These are phyloP conservation scores for Isurus oxyrinchus DNA, from an alignment of 2,113 vertebrate species.

Conservation along the genomic window DNA sequence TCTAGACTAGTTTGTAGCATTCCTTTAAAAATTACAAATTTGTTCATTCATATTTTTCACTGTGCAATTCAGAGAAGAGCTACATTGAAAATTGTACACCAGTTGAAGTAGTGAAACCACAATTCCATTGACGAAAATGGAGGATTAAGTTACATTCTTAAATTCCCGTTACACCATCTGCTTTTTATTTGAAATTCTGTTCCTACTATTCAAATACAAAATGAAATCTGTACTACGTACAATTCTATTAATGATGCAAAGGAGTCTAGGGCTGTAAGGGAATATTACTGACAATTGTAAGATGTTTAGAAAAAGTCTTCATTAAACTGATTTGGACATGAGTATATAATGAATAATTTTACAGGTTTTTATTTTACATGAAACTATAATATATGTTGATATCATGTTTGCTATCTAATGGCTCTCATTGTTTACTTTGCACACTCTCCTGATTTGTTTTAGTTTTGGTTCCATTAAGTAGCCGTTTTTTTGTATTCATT, in stretches of 20 bases:
- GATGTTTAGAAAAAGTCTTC: neutral
- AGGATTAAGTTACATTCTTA: neutral
- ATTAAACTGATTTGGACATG: neutral
- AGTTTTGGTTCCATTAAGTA: neutral
- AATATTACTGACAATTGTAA: neutral
- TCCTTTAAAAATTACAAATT: neutral
- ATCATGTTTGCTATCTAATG: neutral
- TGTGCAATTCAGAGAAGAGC: neutral
- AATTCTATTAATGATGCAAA: neutral
- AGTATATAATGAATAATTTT: neutral
- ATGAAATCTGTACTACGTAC: neutral
- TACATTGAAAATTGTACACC: neutral
- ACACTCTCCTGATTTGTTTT: neutral
- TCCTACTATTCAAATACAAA: neutral
- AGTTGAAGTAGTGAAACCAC: neutral
- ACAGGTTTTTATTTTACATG: neutral
- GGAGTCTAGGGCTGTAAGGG: neutral
- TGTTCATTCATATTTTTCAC: neutral
- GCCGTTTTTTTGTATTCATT: neutral
- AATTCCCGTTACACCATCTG: neutral
- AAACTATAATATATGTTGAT: neutral
- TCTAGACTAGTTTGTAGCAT: neutral
- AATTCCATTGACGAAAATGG: neutral
- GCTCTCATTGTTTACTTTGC: neutral
- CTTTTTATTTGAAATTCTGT: neutral